These are phyloP conservation scores for Liparis tanakae DNA, from an alignment of 2,797 vertebrate genomes.

Conservation along the genomic window DNA sequence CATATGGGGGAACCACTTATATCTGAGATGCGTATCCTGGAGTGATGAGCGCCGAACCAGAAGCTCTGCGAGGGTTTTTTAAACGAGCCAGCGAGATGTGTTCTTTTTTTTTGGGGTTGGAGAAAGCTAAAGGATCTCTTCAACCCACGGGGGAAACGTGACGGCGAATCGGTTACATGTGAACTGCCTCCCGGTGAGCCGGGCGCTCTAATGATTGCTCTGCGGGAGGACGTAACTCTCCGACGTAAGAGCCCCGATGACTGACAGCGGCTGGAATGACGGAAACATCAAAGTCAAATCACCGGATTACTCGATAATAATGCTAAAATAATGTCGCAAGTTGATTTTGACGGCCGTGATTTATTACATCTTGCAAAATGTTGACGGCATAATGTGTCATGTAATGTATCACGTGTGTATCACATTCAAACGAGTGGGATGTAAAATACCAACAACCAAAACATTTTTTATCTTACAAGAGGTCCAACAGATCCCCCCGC, in stretches of 20 bases:
- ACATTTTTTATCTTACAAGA: constrained; percentile 37
- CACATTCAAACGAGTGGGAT: constrained; percentile 18
- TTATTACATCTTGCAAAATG: constrained; percentile 2
- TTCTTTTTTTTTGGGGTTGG: constrained; percentile 10
- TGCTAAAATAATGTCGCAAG: background rate
- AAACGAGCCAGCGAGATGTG: constrained; percentile 6
- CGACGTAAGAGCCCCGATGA: constrained; percentile 1
- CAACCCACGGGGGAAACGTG: background rate
- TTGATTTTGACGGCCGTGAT: background rate
- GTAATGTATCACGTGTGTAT: too few relatives aligned
- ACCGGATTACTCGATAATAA: background rate
- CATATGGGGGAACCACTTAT: constrained; percentile 35
- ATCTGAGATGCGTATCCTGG: background rate
- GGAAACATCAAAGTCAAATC: background rate
- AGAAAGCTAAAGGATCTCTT: background rate
- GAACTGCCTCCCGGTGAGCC: constrained; percentile 13
- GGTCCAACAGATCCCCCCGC: constrained; percentile 28
- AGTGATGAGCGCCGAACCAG: constrained; percentile 12
- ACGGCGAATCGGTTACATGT: constrained; percentile 1
- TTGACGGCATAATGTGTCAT: constrained; percentile 20
- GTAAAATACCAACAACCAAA: constrained; percentile 25
- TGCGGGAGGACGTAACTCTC: constrained; percentile 24
- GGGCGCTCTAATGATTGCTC: constrained; percentile 31
- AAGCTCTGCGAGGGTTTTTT: constrained; percentile 11
- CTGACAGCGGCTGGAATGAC: background rate